Base-by-base conservation (phyloP, 53 echinoderm and acorn worm genomes). In the Apostichopus leukothele region DNA sequence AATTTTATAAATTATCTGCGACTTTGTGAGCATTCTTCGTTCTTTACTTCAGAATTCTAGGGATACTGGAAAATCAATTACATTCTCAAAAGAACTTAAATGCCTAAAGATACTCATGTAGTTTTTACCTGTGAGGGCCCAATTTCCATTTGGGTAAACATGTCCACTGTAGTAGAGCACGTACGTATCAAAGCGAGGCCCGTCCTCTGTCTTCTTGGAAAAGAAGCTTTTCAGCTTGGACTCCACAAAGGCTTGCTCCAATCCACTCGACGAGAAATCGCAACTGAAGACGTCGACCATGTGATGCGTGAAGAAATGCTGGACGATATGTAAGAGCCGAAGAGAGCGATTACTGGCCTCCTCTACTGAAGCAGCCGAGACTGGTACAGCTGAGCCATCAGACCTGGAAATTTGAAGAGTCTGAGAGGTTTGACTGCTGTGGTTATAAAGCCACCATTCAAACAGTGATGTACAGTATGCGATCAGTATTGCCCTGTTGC, bases 221-320 rank as follows among this genome's bases (percentile, higher is more conserved):
- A 96, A 90, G 78, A 96, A 95, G 60, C 75, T 89, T 73, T 89
- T 88, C 90, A 96, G 90, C 88, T 96, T 96, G 67, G 94, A 88
- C 80, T 93, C 84, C 76, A 96, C 88, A 63, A 94, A 91, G 20
- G 83, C 90, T 22, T 86, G 14, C 23, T 92, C 90, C 86, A 96
- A 76, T 7, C 97, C 97, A 61, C 96, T 95, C 76, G 95, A 93
- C 87, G 97, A 95, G 89, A 95, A 95, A 86, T 95, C 95, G 57
- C 95, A 95, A 76, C 97, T 96, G 88, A 91, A 96, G 68, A 94
- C 90, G 88, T 95, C 93, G 53, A 96, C 93, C 97, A 96, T 95
- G 89, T 96, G 97, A 88, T 96, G 83, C n/a, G 92, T 80, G 59
- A 96, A 95, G 90, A 96, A 96, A 8, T 93, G 92, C 75, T 96